These are phyloP conservation scores for Psilopogon haemacephalus DNA, from an alignment of 2,113 vertebrate species.

Conservation along the genomic window DNA sequence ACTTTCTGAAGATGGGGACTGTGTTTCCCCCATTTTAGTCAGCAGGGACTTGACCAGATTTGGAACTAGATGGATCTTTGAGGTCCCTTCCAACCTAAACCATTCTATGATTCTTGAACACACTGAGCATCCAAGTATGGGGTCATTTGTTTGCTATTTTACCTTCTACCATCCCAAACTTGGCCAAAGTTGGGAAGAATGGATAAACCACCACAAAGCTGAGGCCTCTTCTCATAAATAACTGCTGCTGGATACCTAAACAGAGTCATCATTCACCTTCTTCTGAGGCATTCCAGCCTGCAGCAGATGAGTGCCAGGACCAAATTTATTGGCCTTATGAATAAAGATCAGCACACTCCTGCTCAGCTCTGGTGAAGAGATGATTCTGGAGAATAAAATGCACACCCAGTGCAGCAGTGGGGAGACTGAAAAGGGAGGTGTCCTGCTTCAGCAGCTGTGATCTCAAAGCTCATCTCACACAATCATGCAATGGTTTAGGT, in stretches of 20 bases:
- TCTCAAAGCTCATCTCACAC: too few species aligned
- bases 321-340: constrained; percentile 63
- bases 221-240: neutral
- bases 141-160: constrained; percentile 14
- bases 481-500: too few species aligned
- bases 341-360: constrained; percentile 69
- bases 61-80: too few species aligned
- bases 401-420: constrained; percentile 24
- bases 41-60: too few species aligned
- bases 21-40: too few species aligned
- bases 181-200: neutral
- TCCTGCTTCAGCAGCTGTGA: neutral
- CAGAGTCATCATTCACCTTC: constrained; percentile 41
- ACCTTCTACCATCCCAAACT: neutral
- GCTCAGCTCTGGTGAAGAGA: constrained; percentile 31
- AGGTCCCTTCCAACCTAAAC: too few species aligned
- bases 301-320: constrained; percentile 57
- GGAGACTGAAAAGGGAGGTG: constrained; percentile 16
- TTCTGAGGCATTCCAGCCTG: constrained; percentile 43
- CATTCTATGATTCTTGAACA: too few species aligned
- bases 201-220: neutral
- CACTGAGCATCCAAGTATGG: neutral
- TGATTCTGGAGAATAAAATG: constrained; percentile 66
- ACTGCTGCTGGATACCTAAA: constrained; percentile 33
- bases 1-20: too few species aligned